Evolutionary conservation across 2,797 vertebrate species (phyloP), one percentile per base, ranked within the genome.

Genomic region (Lateolabrax maculatus): DNA sequence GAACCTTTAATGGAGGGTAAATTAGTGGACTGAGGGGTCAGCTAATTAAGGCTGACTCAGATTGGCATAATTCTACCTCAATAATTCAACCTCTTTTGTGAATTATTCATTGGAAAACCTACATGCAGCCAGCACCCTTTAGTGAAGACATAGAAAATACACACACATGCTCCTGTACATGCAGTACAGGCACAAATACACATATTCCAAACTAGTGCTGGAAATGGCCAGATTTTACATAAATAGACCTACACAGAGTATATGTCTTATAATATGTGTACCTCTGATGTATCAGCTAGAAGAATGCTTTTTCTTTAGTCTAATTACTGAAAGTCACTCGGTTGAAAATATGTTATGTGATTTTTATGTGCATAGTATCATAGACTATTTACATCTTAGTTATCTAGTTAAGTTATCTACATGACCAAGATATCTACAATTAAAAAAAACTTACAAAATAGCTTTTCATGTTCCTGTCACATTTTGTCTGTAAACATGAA

Each of bases 31-130:
- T 74, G 77, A 55, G 71, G 39, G 74, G 77, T 84, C 73, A 69
- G 68, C 73, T 87, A 88, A 92, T 91, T 92, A 80, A 83, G 34
- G 76, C 27, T 70, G 74, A 83, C 71, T 85, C 74, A 68, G 53
- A 75, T 39, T 69, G 71, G 71, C 78, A 84, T 87, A 83, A 87
- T 85, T 84, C 43, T 55, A 53, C 76, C 62, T 90, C 63, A 91
- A 90, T 91, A 90, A 90, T 86, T 87, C 70, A 91, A 56, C 41
- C 41, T 82, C 60, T 80, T 83, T 66, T 72, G 79, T 81, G 71
- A 92, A 91, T 87, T 71, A 90, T 88, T 89, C 69, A 91, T 91
- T 79, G 76, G 70, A 83, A 83, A 83, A 53, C 56, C 82, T 83
- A 63, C 80, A 76, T 77, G 73, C 55, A 63, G 60, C 72, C 29